Evolutionary conservation across 2,797 vertebrate genomes (phyloP), one percentile per base, ranked within the genome.

Genomic region (Sebastes paucispinis): DNA sequence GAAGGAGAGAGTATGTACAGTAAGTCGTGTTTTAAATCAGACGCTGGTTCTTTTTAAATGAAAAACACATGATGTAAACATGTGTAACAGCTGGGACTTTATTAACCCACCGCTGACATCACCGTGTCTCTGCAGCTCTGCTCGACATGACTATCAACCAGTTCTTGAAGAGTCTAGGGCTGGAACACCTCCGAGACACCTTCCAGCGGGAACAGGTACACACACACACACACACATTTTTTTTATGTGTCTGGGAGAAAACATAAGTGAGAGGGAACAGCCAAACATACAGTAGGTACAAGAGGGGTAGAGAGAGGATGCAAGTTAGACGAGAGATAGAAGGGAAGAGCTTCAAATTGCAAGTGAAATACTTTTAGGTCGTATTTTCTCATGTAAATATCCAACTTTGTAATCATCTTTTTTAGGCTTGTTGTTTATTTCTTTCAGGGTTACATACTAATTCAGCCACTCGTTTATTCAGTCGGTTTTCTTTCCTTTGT

Each of bases 121-220:
- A 6, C 22, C 12, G 27, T 84, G 11, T 82, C 32, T 84, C 47
- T 77, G 79, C 89, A 93, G 91, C 77, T 25, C 88, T 94, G 84
- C 96, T 99, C 81, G 98, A 99, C 91, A 99, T 99, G 97, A 99
- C 99, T 91, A 99, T 99, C 90, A 98, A 96, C 83, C 98, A 99
- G 76, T 99, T 99, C 91, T 87, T 99, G 83, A 99, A 99, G 95
- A 99, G 97, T 81, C 92, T 99, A 39, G 98, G 98, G 39, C 96
- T 99, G 81, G 98, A 99, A 50, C 98, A 99, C 77, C 97, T 99
- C 78, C 91, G 98, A 66, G 98, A 99, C 77, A 99, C 97, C 88
- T 99, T 99, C 92, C 98, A 99, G 92, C 96, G 98, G 31, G 98
- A 99, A 60, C 98, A 99, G 96, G 98, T 98, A 88, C 83, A 32